Percentiles rank a stretch among this genome's conserved stretches.
Conservation (phyloP, 2,888 invertebrate species). For the Eumacrocentrus americanus region DNA sequence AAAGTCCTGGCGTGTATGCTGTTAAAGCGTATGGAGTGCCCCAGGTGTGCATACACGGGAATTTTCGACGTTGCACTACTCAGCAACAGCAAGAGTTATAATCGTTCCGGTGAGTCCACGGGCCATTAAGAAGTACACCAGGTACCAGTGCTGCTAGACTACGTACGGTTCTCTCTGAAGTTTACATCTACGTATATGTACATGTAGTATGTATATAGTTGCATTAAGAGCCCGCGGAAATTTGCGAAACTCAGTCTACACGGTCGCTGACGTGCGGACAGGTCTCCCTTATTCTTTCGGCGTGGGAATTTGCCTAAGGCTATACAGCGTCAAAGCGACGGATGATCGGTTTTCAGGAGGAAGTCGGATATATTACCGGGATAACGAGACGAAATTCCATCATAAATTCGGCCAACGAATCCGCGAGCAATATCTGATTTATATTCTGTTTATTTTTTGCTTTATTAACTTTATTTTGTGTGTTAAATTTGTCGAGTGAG, state of each 20-base stretch:
- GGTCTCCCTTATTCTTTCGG: too few relatives aligned
- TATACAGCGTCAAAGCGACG: not conserved
- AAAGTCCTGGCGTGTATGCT: slow-evolving; percentile 7
- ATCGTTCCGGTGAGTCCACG: slow-evolving; percentile 17
- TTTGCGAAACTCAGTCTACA: too few relatives aligned
- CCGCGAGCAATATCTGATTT: not conserved
- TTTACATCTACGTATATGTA: not conserved
- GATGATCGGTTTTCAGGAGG: slow-evolving; percentile 3
- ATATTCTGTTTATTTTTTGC: not conserved
- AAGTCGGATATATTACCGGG: not conserved
- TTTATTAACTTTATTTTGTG: not conserved
- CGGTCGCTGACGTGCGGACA: too few relatives aligned
- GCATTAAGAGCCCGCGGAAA: too few relatives aligned
- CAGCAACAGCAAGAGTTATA: not conserved
- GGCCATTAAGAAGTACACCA: slow-evolving; percentile 7
- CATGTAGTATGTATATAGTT: too few relatives aligned
- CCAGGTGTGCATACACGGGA: slow-evolving; percentile 14
- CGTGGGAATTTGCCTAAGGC: too few relatives aligned
- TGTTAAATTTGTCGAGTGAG: not conserved
- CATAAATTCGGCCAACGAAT: not conserved
- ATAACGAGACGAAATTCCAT: not conserved
- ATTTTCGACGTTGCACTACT: not conserved
- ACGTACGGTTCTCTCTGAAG: not conserved
- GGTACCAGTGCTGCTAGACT: too few relatives aligned
- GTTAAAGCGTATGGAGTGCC: not conserved